phyloP scores from a whole-genome alignment of 64 coral and sea anemone species.

The Pocillopora verrucosa region DNA sequence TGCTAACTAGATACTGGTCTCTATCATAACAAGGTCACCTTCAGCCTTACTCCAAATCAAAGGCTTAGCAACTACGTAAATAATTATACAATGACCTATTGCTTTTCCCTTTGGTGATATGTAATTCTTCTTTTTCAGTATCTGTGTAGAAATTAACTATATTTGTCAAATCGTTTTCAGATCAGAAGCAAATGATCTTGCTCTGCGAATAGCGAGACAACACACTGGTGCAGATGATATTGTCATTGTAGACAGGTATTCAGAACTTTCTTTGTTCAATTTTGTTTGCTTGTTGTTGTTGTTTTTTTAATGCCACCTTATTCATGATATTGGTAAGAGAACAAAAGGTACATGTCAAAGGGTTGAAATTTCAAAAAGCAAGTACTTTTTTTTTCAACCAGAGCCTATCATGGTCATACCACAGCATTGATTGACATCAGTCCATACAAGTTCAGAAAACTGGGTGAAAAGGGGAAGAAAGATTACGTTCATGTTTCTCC shows the following conservation, averaged over 20 bases:
- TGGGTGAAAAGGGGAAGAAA: constrained; percentile 73
- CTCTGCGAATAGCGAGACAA: constrained; percentile 76
- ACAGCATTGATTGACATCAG: constrained; percentile 80
- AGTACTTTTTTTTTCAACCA: not conserved
- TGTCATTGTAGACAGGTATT: constrained; percentile 78
- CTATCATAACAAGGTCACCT: too few species aligned
- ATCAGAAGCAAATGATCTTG: constrained; percentile 99
- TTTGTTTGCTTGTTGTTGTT: not conserved
- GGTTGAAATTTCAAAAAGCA: too few species aligned
- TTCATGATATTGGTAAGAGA: too few species aligned
- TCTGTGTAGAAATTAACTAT: not conserved
- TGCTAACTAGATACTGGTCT: too few species aligned
- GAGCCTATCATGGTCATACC: constrained; percentile 97
- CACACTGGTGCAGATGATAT: constrained; percentile 82
- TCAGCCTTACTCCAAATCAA: too few species aligned
- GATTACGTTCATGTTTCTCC: constrained; percentile 82
- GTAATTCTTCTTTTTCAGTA: too few species aligned
- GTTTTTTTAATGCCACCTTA: too few species aligned
- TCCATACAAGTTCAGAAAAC: constrained; percentile 79
- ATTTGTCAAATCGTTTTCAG: constrained; percentile 41
- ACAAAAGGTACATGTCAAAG: too few species aligned
- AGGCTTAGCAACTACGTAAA: too few species aligned
- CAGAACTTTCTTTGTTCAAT: too few species aligned
- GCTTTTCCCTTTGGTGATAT: too few species aligned
- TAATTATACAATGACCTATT: too few species aligned